A percentile compares a stretch with the other conserved stretches of the same genome.
phyloP scores from a whole-genome alignment of 2,888 invertebrate species.

The Tanaodytes sp. region DNA sequence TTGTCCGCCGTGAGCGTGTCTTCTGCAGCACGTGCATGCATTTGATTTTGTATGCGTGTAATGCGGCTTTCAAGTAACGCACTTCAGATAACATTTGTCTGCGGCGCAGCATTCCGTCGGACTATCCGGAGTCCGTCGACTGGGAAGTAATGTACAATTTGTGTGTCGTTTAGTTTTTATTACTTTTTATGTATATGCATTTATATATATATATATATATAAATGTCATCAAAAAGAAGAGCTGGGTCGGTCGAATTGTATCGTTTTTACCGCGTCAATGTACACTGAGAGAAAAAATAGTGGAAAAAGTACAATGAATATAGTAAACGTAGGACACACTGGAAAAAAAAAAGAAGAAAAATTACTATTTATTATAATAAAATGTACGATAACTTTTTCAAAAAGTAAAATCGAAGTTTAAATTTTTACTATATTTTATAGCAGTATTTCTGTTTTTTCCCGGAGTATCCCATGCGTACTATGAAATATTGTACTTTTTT shows the following conservation, averaged over 20 bases:
- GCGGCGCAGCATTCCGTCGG: slow-evolving; percentile 21
- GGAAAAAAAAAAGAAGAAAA: slow-evolving; percentile 10
- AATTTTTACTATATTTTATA: too few relatives aligned
- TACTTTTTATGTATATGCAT: background rate
- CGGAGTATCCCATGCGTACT: too few relatives aligned
- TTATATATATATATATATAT: slow-evolving; percentile 45
- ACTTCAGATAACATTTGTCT: slow-evolving; percentile 46
- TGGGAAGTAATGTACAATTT: slow-evolving; percentile 36
- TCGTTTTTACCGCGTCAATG: slow-evolving; percentile 9
- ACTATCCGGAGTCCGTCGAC: slow-evolving; percentile 31
- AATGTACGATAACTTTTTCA: too few relatives aligned
- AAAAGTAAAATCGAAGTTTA: too few relatives aligned
- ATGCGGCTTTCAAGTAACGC: slow-evolving; percentile 47
- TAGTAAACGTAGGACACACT: too few relatives aligned
- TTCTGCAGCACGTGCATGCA: slow-evolving; percentile 36
- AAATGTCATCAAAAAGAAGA: too few relatives aligned
- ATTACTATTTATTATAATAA: too few relatives aligned
- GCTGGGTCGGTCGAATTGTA: slow-evolving; percentile 1
- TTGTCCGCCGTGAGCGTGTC: slow-evolving; percentile 47
- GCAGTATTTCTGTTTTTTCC: too few relatives aligned
- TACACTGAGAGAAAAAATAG: too few relatives aligned
- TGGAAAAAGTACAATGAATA: too few relatives aligned
- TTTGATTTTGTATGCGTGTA: slow-evolving; percentile 29
- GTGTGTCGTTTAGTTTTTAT: slow-evolving; percentile 8
- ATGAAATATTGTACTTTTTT: too few relatives aligned